Percentiles rank a stretch among this genome's conserved stretches.
phyloP scores from a whole-genome alignment of 2,888 invertebrate genomes.

The Schizaphis graminum region DNA sequence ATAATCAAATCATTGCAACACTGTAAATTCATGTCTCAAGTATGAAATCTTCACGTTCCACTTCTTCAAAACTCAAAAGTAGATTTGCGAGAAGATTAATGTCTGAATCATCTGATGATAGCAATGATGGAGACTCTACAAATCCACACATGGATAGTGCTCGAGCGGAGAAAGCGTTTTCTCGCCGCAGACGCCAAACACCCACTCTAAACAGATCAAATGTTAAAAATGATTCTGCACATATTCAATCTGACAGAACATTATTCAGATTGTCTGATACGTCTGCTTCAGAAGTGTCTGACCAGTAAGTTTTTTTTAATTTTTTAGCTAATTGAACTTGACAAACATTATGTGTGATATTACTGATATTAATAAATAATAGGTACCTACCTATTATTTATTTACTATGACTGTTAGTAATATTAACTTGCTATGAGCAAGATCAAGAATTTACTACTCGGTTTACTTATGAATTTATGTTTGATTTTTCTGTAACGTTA shows the following conservation, averaged over 20 bases:
- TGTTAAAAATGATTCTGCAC: neutral
- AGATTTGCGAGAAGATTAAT: slow-evolving; percentile 43
- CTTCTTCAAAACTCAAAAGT: neutral
- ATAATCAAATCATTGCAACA: neutral
- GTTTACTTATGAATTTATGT: neutral
- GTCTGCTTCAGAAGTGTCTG: neutral
- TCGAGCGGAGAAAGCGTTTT: slow-evolving; percentile 53
- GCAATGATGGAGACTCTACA: neutral
- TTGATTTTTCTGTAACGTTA: neutral
- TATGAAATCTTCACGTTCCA: slow-evolving; percentile 59
- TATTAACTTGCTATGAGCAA: neutral
- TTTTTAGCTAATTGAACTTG: neutral
- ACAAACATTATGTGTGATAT: neutral
- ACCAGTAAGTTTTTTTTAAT: slow-evolving; percentile 4
- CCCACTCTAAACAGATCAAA: neutral
- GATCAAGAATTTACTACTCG: neutral
- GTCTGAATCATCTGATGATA: slow-evolving; percentile 33
- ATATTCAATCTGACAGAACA: slow-evolving; percentile 5
- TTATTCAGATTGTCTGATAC: slow-evolving; percentile 29
- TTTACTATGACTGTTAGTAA: neutral
- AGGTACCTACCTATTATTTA: neutral
- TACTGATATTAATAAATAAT: neutral
- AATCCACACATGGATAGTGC: slow-evolving; percentile 18
- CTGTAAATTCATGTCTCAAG: neutral
- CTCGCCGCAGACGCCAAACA: neutral